Evolutionary conservation across 2,797 vertebrate species (phyloP), one percentile per base, ranked within the genome.

Genomic region (Tadarida brasiliensis): DNA sequence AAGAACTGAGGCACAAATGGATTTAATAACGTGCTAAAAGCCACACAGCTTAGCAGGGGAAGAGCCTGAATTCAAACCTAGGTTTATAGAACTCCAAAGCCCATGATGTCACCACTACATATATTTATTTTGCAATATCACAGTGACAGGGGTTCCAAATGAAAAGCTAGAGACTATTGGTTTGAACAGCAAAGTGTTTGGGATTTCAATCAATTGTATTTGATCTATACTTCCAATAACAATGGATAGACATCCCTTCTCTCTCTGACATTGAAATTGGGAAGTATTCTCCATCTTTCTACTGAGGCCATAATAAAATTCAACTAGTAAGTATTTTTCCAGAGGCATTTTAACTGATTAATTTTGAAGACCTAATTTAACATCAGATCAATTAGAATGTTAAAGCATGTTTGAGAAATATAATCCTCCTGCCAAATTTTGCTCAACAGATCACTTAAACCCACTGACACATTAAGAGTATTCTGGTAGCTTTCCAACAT

Each of bases 341-440:
- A 93, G 80, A 95, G 20, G 47, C 28, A 94, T 86, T 92, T 91
- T 95, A 97, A 95, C 26, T 87, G 67, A 95, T 94, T 89, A 93
- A 94, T 92, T 97, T 28, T 84, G 8, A 76, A 97, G 73, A 95
- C 51, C 9, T 87, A n/a, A 94, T 96, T 91, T 97, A 96, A 94
- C 8, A 95, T 51, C 35, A 95, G 51, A 73, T 91, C 87, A 97
- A 97, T 90, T 54, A 94, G 56, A 89, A 70, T 70, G 68, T 89
- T 97, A 94, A 92, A 95, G 89, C 22, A 90, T 65, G 28, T 65
- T 73, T 95, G 49, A 92, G 73, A 67, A 97, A 44, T 80, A 82
- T 59, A 97, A 89, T 17, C 33, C 77, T 78, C 35, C 61, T 80
- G 70, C 47, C 65, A 95, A 67, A 95, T 97, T 95, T 91, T 90